Conservation (phyloP, 2,888 invertebrate genomes). For the Amblyjoppa proteus region DNA sequence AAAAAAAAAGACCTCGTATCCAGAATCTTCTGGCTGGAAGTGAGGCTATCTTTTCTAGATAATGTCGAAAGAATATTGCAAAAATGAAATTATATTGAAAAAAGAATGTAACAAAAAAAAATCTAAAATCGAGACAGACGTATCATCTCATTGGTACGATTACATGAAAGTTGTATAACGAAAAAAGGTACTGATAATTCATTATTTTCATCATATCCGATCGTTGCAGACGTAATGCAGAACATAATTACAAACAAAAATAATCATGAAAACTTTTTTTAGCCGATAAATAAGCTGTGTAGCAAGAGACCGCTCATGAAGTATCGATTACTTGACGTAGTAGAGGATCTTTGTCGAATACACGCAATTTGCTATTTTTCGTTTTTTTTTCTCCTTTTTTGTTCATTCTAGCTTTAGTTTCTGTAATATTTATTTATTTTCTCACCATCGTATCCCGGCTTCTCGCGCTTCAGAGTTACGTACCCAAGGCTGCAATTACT, state of each 20-base stretch:
- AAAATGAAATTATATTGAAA: slow-evolving; percentile 43
- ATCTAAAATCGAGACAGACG: slow-evolving; percentile 19
- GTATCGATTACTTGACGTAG: slow-evolving; percentile 8
- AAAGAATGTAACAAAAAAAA: slow-evolving; percentile 2
- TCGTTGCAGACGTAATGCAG: neutral
- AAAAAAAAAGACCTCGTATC: slow-evolving; percentile 67
- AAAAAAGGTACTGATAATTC: slow-evolving; percentile 37
- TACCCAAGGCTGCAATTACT: neutral
- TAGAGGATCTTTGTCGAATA: too few relatives aligned
- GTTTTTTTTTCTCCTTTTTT: slow-evolving; percentile 3
- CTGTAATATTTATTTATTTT: slow-evolving; percentile 32
- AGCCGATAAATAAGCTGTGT: slow-evolving; percentile 4
- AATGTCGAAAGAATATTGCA: slow-evolving; percentile 41
- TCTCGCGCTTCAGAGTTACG: slow-evolving; percentile 1
- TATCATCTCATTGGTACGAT: slow-evolving; percentile 38
- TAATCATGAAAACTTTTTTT: slow-evolving; percentile 3
- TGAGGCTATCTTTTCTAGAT: slow-evolving; percentile 66
- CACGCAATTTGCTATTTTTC: neutral
- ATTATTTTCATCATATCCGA: slow-evolving; percentile 32
- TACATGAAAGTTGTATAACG: slow-evolving; percentile 49
- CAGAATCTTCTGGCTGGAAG: slow-evolving; percentile 66
- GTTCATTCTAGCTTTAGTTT: slow-evolving; percentile 25
- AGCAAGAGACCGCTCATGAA: slow-evolving; percentile 22
- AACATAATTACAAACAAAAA: neutral
- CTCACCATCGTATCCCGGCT: slow-evolving; percentile 1